These are phyloP conservation scores for Dasyprocta punctata DNA, from an alignment of 2,113 vertebrate genomes.

Conservation along the genomic window DNA sequence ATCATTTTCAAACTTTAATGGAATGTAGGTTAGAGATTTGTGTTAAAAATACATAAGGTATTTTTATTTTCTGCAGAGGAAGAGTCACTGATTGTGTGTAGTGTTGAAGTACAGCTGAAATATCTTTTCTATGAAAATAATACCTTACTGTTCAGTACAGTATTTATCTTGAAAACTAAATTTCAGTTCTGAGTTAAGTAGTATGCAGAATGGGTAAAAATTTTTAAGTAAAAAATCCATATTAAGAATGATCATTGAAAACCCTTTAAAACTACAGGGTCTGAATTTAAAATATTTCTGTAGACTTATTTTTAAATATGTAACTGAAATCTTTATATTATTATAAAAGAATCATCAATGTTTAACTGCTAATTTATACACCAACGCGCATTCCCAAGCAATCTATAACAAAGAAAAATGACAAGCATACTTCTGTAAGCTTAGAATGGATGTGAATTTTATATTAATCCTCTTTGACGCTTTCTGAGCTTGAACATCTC, in stretches of 20 bases:
- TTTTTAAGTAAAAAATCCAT: slow-evolving; percentile 46
- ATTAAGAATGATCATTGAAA: slow-evolving; percentile 51
- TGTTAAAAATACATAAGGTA: background rate
- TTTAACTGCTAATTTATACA: background rate
- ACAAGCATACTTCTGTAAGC: background rate
- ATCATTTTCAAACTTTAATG: background rate
- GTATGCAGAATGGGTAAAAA: slow-evolving; percentile 35
- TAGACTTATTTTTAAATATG: background rate
- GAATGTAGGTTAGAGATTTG: background rate
- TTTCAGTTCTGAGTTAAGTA: slow-evolving; percentile 60
- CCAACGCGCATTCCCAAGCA: background rate
- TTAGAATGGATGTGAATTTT: slow-evolving; percentile 28
- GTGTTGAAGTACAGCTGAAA: slow-evolving; percentile 56
- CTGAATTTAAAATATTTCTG: background rate
- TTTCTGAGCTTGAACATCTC: slow-evolving; percentile 35
- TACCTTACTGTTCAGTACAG: slow-evolving; percentile 70
- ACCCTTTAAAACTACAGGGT: background rate
- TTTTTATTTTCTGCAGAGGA: background rate
- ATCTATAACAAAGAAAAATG: background rate
- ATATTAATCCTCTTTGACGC: slow-evolving; percentile 37
- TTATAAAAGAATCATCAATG: background rate
- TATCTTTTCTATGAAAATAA: slow-evolving; percentile 68
- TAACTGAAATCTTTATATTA: background rate
- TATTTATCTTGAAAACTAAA: slow-evolving; percentile 70
- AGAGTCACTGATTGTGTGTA: background rate